A percentile compares a stretch with the other conserved stretches of the same genome.
Conservation (phyloP, 1,140 invertebrate species). For the Zaprionus africanus region DNA sequence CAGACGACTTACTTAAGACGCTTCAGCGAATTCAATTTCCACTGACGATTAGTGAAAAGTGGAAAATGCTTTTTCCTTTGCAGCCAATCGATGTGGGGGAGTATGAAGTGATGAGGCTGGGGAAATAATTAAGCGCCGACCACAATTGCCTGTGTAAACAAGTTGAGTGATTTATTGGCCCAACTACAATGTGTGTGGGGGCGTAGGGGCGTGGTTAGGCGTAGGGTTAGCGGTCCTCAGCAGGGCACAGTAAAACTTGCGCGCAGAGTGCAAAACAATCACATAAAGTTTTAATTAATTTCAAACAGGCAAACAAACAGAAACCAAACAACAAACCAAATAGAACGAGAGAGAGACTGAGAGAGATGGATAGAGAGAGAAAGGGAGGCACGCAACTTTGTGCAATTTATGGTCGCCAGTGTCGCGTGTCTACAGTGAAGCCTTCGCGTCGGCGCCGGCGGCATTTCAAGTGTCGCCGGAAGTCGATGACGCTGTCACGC, state of each 20-base stretch:
- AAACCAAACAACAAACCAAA: constrained; percentile 46
- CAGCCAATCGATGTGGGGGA: constrained; percentile 23
- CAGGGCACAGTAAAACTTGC: constrained; percentile 47
- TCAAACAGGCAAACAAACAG: constrained; percentile 71
- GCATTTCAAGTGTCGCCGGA: constrained; percentile 47
- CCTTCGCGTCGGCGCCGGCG: neutral
- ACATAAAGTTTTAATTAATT: constrained; percentile 82
- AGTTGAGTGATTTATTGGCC: constrained; percentile 42
- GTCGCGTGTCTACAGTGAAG: constrained; percentile 35
- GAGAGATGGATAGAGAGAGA: neutral
- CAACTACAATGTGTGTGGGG: constrained; percentile 3
- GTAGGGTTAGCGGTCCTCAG: neutral
- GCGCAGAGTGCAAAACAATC: constrained; percentile 61
- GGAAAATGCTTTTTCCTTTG: constrained; percentile 1
- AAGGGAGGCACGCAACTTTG: constrained; percentile 18
- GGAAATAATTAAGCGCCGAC: constrained; percentile 30
- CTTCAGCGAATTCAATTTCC: constrained; percentile 40
- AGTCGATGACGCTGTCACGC: constrained; percentile 63
- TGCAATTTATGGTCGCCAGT: constrained; percentile 24
- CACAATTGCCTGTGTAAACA: constrained; percentile 33
- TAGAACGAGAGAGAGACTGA: neutral
- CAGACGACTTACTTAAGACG: constrained; percentile 21
- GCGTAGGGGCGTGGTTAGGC: neutral
- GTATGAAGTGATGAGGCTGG: neutral
- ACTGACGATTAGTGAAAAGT: constrained; percentile 22